Evolutionary conservation across 2,888 invertebrate genomes (phyloP).

Genomic region (Silvanus unidentatus): DNA sequence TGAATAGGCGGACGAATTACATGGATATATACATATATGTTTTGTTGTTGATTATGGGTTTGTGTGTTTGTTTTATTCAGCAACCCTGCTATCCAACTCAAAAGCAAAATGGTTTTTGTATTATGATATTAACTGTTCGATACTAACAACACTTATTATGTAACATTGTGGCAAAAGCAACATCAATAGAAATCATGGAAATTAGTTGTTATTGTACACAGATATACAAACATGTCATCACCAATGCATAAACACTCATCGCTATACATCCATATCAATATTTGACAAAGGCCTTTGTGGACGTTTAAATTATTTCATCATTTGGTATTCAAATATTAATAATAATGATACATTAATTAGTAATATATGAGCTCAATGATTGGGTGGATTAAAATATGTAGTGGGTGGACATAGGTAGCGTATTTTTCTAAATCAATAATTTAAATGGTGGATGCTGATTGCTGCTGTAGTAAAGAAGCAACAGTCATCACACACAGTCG

Average conservation of each 20-base stretch:
- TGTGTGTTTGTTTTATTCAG: not conserved
- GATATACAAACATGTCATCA: slow-evolving; percentile 31
- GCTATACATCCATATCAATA: slow-evolving; percentile 32
- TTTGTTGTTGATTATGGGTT: too few species aligned
- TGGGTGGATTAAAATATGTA: too few species aligned
- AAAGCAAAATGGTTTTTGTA: slow-evolving; percentile 7
- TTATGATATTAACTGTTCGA: slow-evolving; percentile 16
- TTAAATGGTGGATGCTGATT: too few species aligned
- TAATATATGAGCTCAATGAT: too few species aligned
- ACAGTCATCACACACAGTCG: too few species aligned
- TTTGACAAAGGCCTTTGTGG: slow-evolving; percentile 39
- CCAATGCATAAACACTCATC: slow-evolving; percentile 24
- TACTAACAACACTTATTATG: slow-evolving; percentile 17
- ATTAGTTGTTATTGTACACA: slow-evolving; percentile 44
- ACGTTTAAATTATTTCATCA: slow-evolving; percentile 28
- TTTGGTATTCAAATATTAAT: slow-evolving; percentile 18
- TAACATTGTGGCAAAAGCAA: slow-evolving; percentile 18
- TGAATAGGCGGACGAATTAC: not conserved
- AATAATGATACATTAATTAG: slow-evolving; percentile 1
- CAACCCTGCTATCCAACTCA: not conserved
- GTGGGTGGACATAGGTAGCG: too few species aligned
- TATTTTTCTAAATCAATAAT: too few species aligned
- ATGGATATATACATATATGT: too few species aligned
- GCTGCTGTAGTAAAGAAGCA: too few species aligned
- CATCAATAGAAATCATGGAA: slow-evolving; percentile 43